Evolutionary conservation across 2,113 vertebrate species (phyloP).

Genomic region (Paraplagusia blochii): DNA sequence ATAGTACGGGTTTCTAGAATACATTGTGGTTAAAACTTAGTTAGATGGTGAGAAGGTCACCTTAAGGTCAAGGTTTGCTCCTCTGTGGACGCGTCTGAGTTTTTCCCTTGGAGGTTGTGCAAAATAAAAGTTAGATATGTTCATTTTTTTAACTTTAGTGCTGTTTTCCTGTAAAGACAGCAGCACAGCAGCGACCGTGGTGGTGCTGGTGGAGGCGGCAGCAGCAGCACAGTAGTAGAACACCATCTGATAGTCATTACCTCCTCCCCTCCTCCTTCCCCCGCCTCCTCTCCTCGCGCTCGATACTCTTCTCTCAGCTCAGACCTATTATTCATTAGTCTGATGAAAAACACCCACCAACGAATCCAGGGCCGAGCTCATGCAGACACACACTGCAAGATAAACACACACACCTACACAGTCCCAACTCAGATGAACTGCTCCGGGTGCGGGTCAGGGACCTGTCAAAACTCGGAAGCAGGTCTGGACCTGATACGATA

Average conservation of each 20-base stretch:
- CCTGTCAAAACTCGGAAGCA: constrained; percentile 72
- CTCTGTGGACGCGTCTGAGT: too few species aligned
- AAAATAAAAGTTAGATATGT: constrained; percentile 32
- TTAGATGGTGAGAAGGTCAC: too few species aligned
- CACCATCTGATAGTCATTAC: constrained; percentile 77
- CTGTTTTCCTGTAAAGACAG: constrained; percentile 53
- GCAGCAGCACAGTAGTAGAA: constrained; percentile 69
- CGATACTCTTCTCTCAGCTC: constrained; percentile 64
- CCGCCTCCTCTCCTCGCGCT: constrained; percentile 54
- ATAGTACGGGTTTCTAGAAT: too few species aligned
- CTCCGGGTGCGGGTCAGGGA: constrained; percentile 66
- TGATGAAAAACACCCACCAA: constrained; percentile 75
- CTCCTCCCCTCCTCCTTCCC: constrained; percentile 33
- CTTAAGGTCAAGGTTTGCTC: too few species aligned
- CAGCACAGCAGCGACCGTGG: constrained; percentile 33
- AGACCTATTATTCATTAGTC: constrained; percentile 75
- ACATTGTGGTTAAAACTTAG: too few species aligned
- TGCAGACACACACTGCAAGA: constrained; percentile 7
- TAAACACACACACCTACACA: constrained; percentile 28
- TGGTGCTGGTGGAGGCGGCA: constrained; percentile 15
- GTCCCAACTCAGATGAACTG: constrained; percentile 57
- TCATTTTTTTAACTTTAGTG: constrained; percentile 26
- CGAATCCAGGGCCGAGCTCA: constrained; percentile 29
- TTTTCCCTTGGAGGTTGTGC: too few species aligned
- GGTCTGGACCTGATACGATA: constrained; percentile 59